Percentiles rank a stretch among this genome's conserved stretches.
Conservation (phyloP, 1,140 invertebrate species). For the Pseudomyrmex dendroicus region DNA sequence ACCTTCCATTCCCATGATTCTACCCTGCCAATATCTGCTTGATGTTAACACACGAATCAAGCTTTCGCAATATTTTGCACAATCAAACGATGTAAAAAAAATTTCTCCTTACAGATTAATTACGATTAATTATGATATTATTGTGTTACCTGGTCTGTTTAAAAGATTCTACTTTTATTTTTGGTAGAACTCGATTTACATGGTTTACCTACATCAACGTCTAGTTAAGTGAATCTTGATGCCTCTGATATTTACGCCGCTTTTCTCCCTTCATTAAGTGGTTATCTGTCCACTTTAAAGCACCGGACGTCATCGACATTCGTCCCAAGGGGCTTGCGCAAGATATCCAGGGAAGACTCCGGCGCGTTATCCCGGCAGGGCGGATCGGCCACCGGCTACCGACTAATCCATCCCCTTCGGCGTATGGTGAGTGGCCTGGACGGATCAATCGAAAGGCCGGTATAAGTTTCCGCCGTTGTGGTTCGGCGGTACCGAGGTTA, state of each 20-base stretch:
- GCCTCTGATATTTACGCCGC: slow-evolving; percentile 31
- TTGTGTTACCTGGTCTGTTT: background rate
- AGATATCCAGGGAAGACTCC: slow-evolving; percentile 50
- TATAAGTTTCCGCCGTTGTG: slow-evolving; percentile 84
- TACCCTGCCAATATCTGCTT: slow-evolving; percentile 22
- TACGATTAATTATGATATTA: background rate
- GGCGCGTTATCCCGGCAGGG: slow-evolving; percentile 9
- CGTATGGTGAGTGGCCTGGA: slow-evolving; percentile 83
- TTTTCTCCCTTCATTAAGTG: slow-evolving; percentile 44
- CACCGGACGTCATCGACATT: slow-evolving; percentile 39
- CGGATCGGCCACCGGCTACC: slow-evolving; percentile 55
- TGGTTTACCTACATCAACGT: slow-evolving; percentile 8
- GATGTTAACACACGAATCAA: slow-evolving; percentile 6
- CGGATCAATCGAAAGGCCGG: slow-evolving; percentile 84
- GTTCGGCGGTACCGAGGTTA: slow-evolving; percentile 78
- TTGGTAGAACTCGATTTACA: slow-evolving; percentile 12
- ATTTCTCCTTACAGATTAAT: background rate
- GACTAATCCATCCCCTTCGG: slow-evolving; percentile 82
- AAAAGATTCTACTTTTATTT: background rate
- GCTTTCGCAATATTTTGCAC: background rate
- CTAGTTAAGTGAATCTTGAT: slow-evolving; percentile 21
- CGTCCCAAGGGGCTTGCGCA: slow-evolving; percentile 27
- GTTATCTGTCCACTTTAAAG: slow-evolving; percentile 41
- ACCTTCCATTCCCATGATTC: slow-evolving; percentile 10
- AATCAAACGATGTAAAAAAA: background rate